Conservation (phyloP, 1,140 invertebrate species). For the Meloidogyne floridensis region DNA sequence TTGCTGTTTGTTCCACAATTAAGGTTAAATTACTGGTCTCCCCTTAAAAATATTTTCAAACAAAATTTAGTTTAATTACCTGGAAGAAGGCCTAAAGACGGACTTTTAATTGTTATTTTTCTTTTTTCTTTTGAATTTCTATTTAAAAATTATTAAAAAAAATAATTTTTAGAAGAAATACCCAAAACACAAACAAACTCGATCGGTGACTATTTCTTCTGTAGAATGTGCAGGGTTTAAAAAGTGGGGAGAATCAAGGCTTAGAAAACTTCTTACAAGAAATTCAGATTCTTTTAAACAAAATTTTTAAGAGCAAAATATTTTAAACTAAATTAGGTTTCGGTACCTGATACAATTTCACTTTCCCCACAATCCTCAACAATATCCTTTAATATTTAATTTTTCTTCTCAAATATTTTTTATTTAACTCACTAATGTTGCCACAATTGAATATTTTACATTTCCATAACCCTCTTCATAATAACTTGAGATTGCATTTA, state of each 20-base stretch:
- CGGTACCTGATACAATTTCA: slow-evolving; percentile 55
- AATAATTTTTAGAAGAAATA: background rate
- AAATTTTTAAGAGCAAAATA: background rate
- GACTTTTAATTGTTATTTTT: background rate
- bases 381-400: slow-evolving; percentile 30
- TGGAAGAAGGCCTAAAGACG: background rate
- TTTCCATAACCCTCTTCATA: slow-evolving; percentile 48
- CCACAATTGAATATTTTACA: slow-evolving; percentile 51
- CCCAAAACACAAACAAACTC: slow-evolving; percentile 31
- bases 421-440: slow-evolving; percentile 24
- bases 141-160: background rate
- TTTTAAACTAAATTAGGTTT: background rate
- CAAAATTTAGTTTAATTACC: slow-evolving; percentile 20
- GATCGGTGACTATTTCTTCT: slow-evolving; percentile 39
- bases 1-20: slow-evolving; percentile 49
- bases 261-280: slow-evolving; percentile 48
- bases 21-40: slow-evolving; percentile 38
- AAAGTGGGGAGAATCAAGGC: slow-evolving; percentile 56
- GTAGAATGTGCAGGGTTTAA: slow-evolving; percentile 25
- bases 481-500: slow-evolving; percentile 56
- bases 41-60: slow-evolving; percentile 24
- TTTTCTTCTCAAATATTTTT: background rate
- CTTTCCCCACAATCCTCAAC: slow-evolving; percentile 57
- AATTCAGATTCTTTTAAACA: slow-evolving; percentile 48
- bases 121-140: background rate